Base-by-base conservation (phyloP, 2,797 vertebrate genomes). In the Tinamus major region DNA sequence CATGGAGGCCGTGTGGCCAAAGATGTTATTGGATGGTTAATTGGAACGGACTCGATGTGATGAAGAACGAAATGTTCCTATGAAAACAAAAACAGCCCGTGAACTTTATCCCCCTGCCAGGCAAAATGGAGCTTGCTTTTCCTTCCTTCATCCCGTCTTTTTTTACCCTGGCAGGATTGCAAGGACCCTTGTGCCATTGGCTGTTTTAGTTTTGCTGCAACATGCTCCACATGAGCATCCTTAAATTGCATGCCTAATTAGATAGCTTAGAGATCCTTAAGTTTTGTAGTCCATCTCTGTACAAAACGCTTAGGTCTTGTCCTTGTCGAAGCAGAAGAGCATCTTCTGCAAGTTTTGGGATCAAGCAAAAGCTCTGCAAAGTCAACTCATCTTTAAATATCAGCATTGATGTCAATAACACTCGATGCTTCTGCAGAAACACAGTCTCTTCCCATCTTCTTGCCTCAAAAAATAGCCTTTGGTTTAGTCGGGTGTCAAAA, bases 1-100 rank as follows among this genome's bases (percentile, higher is more conserved):
- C 9, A 1, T 10, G 79, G 59, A 35, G 81, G 84, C 71, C 62
- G 68, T 78, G 80, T 55, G 88, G 62, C 35, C 79, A 82, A 56
- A 61, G 62, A 70, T 84, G 72, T 76, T 91, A 75, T 87, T 96
- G 76, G 65, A 62, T 14, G 80, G 91, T 90, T 91, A 89, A 91
- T 79, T 93, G 88, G 42, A n/a, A 63, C 77, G 69, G 68, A 55
- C 56, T 87, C 31, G 5, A 27, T 29, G 61, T 70, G 75, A 71
- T 46, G 63, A 85, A 92, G 35, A 29, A 27, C 16, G 4, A 8
- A 56, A 29, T 70, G 49, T 79, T 48, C 74, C 63, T n/a, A 20
- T 51, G 24, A 13, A 64, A 78, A 79, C 81, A 29, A 49, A 78
- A 39, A 10, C 4, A 2, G 37, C 8, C 76, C 62, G 27, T 46